A percentile compares a stretch with the other conserved stretches of the same genome.
These are phyloP conservation scores for Brenthis ino DNA, from an alignment of 2,888 invertebrate genomes.

Conservation along the genomic window DNA sequence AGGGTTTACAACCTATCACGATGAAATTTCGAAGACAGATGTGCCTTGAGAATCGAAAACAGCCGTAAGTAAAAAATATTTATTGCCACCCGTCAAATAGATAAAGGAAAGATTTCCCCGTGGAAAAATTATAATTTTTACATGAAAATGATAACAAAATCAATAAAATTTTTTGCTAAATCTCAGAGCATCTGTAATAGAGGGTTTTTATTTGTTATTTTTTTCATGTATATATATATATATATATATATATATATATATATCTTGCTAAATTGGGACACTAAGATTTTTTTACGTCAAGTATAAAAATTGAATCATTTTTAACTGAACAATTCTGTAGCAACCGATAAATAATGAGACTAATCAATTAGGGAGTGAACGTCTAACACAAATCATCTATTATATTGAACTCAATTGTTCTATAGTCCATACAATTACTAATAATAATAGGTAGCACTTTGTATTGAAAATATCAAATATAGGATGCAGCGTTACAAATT, in stretches of 20 bases:
- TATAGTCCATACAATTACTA: background rate
- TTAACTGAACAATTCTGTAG: background rate
- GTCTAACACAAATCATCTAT: background rate
- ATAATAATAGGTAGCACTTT: conserved; percentile 7
- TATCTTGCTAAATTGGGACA: no score
- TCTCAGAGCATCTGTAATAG: background rate
- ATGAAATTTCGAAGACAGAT: conserved; percentile 40
- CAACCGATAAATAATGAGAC: conserved; percentile 5
- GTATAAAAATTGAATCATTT: no score
- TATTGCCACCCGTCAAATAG: conserved; percentile 35
- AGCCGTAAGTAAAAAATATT: conserved; percentile 37
- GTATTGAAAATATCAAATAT: background rate
- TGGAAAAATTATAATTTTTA: conserved; percentile 27
- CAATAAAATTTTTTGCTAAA: conserved; percentile 12
- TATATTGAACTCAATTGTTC: conserved; percentile 13
- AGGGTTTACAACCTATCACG: conserved; percentile 38
- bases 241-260: no score
- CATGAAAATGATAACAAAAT: conserved; percentile 20
- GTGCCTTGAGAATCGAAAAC: conserved; percentile 39
- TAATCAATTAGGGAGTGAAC: background rate
- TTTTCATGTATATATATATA: no score
- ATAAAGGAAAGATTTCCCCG: conserved; percentile 35
- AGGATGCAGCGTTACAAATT: no score
- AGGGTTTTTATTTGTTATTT: background rate
- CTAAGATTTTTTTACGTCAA: no score